Conservation (phyloP, 2,113 vertebrate species). For the Sylvia atricapilla region DNA sequence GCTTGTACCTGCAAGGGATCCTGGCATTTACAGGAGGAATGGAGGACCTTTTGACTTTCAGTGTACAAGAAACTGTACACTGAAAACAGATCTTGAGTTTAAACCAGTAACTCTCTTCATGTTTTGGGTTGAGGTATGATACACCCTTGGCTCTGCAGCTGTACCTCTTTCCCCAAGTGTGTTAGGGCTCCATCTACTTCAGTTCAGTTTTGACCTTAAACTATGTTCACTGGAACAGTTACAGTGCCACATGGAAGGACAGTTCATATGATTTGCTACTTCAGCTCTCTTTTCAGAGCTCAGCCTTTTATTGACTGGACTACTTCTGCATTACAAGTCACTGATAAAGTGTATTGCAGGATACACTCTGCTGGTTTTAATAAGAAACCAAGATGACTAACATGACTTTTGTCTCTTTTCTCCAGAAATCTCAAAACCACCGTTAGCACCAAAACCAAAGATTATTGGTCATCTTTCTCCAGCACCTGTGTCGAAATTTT, state of each 20-base stretch:
- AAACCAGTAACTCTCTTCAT: background rate
- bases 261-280: background rate
- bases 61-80: background rate
- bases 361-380: background rate
- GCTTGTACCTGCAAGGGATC: background rate
- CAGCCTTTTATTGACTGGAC: background rate
- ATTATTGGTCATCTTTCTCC: slow-evolving; percentile 78
- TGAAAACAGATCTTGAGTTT: background rate
- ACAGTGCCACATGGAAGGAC: background rate
- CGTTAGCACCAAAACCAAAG: slow-evolving; percentile 87
- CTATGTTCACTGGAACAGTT: background rate
- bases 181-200: background rate
- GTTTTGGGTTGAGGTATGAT: background rate
- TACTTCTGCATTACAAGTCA: background rate
- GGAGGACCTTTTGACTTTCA: background rate
- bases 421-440: slow-evolving; percentile 88
- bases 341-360: background rate
- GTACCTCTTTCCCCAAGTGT: background rate
- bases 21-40: background rate
- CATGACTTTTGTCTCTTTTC: slow-evolving; percentile 63
- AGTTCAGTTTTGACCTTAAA: background rate
- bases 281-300: background rate
- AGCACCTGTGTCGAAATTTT: slow-evolving; percentile 70
- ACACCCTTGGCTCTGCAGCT: background rate
- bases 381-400: slow-evolving; percentile 10